phyloP scores from a whole-genome alignment of 2,888 invertebrate species.

The Sphaerolaimus hirsutus region DNA sequence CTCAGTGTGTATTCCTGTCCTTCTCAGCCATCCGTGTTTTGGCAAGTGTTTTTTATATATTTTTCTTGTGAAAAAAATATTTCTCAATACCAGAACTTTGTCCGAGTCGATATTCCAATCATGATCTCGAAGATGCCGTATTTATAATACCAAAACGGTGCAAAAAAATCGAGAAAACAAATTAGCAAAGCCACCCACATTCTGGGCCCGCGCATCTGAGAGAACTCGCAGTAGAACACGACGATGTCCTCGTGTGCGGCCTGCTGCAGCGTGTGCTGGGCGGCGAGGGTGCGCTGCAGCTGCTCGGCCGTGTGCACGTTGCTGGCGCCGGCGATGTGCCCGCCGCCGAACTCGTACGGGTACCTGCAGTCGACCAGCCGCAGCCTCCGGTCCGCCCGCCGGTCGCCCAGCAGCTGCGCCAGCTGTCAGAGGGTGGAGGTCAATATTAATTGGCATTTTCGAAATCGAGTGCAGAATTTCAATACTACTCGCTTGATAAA shows the following conservation, averaged over 20 bases:
- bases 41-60: too few species aligned
- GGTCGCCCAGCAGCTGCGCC: background rate
- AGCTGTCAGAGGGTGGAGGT: too few species aligned
- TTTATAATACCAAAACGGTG: too few species aligned
- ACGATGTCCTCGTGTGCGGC: slow-evolving; percentile 34
- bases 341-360: slow-evolving; percentile 75
- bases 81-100: too few species aligned
- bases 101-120: too few species aligned
- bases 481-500: background rate
- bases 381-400: too few species aligned
- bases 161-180: too few species aligned
- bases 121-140: too few species aligned
- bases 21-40: too few species aligned
- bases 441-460: background rate
- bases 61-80: too few species aligned
- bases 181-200: slow-evolving; percentile 57
- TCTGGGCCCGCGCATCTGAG: slow-evolving; percentile 70
- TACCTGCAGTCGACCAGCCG: slow-evolving; percentile 78
- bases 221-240: slow-evolving; percentile 90
- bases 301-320: background rate
- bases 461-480: background rate
- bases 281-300: background rate
- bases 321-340: slow-evolving; percentile 38
- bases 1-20: too few species aligned
- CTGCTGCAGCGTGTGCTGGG: too few species aligned